Conservation (phyloP, 2,113 vertebrate species). For the Lamprologus tigripictilis region DNA sequence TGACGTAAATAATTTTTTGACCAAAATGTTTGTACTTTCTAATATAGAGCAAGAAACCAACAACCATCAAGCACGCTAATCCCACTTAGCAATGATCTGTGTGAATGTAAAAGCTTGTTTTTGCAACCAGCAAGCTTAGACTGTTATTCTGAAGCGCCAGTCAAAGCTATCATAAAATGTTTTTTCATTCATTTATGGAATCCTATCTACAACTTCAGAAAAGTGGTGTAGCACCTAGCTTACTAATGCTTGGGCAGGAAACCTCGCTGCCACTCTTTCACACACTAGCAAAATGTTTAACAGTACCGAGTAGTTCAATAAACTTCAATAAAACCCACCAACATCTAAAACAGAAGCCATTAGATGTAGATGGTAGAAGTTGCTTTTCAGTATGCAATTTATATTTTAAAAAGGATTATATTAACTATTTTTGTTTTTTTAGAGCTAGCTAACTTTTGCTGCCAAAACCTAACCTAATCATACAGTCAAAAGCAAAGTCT, state of each 20-base stretch:
- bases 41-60: background rate
- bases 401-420: background rate
- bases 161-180: background rate
- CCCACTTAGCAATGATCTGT: background rate
- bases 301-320: background rate
- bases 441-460: background rate
- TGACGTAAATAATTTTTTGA: background rate
- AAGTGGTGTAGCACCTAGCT: background rate
- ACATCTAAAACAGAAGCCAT: background rate
- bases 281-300: background rate
- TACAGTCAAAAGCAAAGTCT: background rate
- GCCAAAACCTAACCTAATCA: background rate
- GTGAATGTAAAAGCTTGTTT: background rate
- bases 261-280: background rate
- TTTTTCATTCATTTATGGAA: background rate
- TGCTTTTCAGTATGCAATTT: background rate
- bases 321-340: background rate
- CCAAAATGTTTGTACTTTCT: background rate
- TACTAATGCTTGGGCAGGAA: background rate
- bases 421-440: background rate
- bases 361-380: background rate
- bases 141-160: background rate
- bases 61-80: background rate
- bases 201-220: background rate
- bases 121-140: background rate